Percentiles rank a stretch among this genome's conserved stretches.
Evolutionary conservation across 2,888 invertebrate species (phyloP).

Genomic region (Ornithoptera alexandrae): DNA sequence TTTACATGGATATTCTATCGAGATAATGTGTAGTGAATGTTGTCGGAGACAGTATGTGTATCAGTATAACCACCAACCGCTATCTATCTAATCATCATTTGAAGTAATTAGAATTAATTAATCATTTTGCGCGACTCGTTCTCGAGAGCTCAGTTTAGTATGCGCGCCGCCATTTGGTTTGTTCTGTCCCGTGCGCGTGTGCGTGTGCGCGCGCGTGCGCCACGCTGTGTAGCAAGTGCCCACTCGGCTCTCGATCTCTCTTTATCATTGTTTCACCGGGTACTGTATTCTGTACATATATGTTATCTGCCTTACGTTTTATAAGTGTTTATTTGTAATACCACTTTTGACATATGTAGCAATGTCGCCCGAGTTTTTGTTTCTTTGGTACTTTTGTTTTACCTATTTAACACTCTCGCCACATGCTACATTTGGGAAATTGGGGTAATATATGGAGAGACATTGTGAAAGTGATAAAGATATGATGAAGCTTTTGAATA

Average conservation of each 20-base stretch:
- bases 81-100: slow-evolving; percentile 43
- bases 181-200: slow-evolving; percentile 30
- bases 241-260: slow-evolving; percentile 61
- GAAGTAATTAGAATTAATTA: slow-evolving; percentile 52
- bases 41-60: slow-evolving; percentile 70
- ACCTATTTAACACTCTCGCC: slow-evolving; percentile 70
- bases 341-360: slow-evolving; percentile 81
- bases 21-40: slow-evolving; percentile 79
- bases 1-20: slow-evolving; percentile 77
- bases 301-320: slow-evolving; percentile 77
- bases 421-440: slow-evolving; percentile 80
- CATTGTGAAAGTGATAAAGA: slow-evolving; percentile 83
- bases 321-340: slow-evolving; percentile 80
- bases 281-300: slow-evolving; percentile 77
- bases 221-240: slow-evolving; percentile 39
- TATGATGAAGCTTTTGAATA: slow-evolving; percentile 83
- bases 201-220: slow-evolving; percentile 11
- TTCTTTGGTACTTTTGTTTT: slow-evolving; percentile 64
- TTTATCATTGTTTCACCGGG: slow-evolving; percentile 77
- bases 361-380: slow-evolving; percentile 74
- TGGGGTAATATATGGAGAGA: slow-evolving; percentile 86
- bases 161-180: slow-evolving; percentile 42
- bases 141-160: slow-evolving; percentile 54
- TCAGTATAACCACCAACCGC: slow-evolving; percentile 46
- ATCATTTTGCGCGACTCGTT: slow-evolving; percentile 62